Evolutionary conservation across 1,140 invertebrate species (phyloP).

Genomic region (Psilanteris sp.): DNA sequence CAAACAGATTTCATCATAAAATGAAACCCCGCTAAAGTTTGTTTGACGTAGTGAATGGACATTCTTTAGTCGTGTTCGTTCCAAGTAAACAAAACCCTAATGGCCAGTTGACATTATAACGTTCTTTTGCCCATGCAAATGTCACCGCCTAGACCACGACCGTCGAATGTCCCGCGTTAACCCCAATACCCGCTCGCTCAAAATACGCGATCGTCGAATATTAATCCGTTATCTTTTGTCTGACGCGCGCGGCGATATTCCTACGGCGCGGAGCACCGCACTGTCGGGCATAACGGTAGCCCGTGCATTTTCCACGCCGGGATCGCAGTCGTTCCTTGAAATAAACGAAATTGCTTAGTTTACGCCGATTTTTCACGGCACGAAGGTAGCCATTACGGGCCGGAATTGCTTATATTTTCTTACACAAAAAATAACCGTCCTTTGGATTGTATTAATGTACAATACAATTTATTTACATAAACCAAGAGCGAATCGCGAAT

Average conservation of each 20-base stretch:
- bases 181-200: conserved; percentile 17
- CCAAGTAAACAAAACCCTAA: conserved; percentile 18
- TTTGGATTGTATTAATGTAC: no score
- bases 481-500: no score
- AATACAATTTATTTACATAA: no score
- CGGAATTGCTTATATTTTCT: conserved; percentile 1
- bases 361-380: conserved; percentile 33
- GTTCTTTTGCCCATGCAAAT: conserved; percentile 11
- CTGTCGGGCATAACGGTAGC: conserved; percentile 54
- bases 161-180: conserved; percentile 15
- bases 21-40: no score
- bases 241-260: conserved; percentile 31
- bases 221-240: conserved; percentile 46
- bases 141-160: conserved; percentile 1
- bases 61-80: conserved; percentile 4
- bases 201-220: conserved; percentile 38
- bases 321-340: conserved; percentile 43
- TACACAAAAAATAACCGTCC: no score
- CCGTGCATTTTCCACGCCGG: conserved; percentile 40
- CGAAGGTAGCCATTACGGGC: conserved; percentile 1
- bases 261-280: conserved; percentile 19
- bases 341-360: conserved; percentile 42
- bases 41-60: conserved; percentile 9
- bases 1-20: no score
- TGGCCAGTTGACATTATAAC: conserved; percentile 25